Evolutionary conservation across 2,113 vertebrate species (phyloP).

Genomic region (Mohoua ochrocephala): DNA sequence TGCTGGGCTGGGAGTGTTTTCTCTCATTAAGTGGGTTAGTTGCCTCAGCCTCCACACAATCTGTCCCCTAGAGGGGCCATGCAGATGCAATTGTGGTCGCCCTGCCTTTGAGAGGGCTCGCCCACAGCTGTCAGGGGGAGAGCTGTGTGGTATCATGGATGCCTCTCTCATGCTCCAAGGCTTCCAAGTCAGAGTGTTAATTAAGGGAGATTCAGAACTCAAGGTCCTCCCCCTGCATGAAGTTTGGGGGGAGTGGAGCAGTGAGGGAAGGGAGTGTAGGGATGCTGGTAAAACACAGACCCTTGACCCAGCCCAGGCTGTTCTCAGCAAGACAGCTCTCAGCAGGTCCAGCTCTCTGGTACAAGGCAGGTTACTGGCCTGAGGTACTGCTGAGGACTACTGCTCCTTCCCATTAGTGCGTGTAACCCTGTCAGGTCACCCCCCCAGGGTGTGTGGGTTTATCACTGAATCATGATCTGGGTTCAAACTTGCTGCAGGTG

Average conservation of each 20-base stretch:
- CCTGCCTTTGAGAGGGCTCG: not conserved
- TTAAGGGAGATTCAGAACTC: not conserved
- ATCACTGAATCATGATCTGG: accelerated
- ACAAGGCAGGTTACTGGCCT: not conserved
- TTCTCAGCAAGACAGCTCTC: not conserved
- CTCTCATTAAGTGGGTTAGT: not conserved
- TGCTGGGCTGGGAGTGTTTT: not conserved
- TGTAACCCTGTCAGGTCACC: not conserved
- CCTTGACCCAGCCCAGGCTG: not conserved
- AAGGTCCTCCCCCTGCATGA: not conserved
- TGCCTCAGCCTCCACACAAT: not conserved
- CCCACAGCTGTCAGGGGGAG: accelerated
- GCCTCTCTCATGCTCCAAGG: not conserved
- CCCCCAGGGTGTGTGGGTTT: too few species aligned
- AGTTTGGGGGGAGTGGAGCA: not conserved
- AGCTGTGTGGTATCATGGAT: not conserved
- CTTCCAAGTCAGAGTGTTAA: not conserved
- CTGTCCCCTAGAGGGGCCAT: not conserved
- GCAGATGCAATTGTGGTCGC: not conserved
- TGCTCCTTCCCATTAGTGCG: not conserved
- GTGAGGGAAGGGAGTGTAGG: not conserved
- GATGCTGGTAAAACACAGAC: not conserved
- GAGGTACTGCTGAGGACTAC: not conserved
- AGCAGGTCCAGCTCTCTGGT: not conserved
- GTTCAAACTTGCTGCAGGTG: not conserved